Percentiles rank a stretch among this genome's conserved stretches.
These are phyloP conservation scores for Paramacrobiotus metropolitanus DNA, from an alignment of 1,140 invertebrate genomes.

Conservation along the genomic window DNA sequence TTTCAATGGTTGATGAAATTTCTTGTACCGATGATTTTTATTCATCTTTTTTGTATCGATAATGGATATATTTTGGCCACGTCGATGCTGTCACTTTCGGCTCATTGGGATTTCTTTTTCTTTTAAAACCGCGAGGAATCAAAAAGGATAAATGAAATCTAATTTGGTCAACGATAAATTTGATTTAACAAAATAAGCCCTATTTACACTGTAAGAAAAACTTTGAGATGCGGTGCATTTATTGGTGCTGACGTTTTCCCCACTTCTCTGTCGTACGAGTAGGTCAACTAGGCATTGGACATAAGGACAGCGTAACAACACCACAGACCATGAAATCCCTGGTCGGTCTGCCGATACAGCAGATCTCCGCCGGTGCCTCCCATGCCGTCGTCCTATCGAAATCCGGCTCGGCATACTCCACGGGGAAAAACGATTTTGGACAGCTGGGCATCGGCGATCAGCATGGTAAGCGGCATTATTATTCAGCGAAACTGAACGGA, in stretches of 20 bases:
- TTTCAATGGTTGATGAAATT: too few species aligned
- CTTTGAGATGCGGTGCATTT: too few species aligned
- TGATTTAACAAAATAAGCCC: conserved; percentile 8
- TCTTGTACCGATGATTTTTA: too few species aligned
- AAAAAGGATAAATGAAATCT: too few species aligned
- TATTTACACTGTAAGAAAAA: too few species aligned
- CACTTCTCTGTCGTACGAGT: too few species aligned
- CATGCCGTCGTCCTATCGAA: conserved; percentile 23
- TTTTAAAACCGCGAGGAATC: too few species aligned
- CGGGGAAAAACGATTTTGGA: conserved; percentile 69
- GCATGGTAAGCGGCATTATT: background rate
- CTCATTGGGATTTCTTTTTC: too few species aligned
- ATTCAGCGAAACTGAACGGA: conserved; percentile 9
- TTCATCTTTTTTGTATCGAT: too few species aligned
- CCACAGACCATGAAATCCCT: conserved; percentile 42
- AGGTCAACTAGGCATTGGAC: conserved; percentile 9
- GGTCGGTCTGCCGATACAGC: conserved; percentile 48
- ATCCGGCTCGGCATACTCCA: conserved; percentile 64
- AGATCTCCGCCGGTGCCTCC: conserved; percentile 52
- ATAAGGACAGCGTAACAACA: conserved; percentile 24
- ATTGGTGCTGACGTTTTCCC: too few species aligned
- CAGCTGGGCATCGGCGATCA: conserved; percentile 41
- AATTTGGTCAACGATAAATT: background rate
- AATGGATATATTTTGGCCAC: too few species aligned
- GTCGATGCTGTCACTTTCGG: too few species aligned